Evolutionary conservation across 2,797 vertebrate species (phyloP), one percentile per base, ranked within the genome.

Genomic region (Antennarius maculatus): DNA sequence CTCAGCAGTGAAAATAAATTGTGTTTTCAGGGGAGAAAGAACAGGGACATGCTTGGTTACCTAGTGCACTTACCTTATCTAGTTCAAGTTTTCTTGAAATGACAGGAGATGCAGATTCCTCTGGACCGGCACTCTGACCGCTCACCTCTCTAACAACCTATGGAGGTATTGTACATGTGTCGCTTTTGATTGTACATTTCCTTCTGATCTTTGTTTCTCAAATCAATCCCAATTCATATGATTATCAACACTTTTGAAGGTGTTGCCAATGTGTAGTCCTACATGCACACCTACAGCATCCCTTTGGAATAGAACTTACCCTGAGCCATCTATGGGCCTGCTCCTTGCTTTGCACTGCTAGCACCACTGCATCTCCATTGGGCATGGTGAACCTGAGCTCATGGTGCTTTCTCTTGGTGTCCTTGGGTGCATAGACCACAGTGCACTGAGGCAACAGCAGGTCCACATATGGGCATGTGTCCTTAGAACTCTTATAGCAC

Each of bases 401-500:
- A 0, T 99, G 97, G 73, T 97, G 95, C 90, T 99, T 99, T 77
- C 95, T 95, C 50, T 96, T 94, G 69, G 95, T 93, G 0, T 99
- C 98, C 89, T 98, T 99, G 61, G 97, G 95, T 13, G 95, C 87
- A 0, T 99, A 99, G 80, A 94, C 92, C 66, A 98, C 95, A 0
- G 80, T 94, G 90, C 97, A 99, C 59, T 90, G 81, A 27, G 92
- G 83, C 80, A 99, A 90, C 1, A 94, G 88, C 69, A 98, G 89
- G 79, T 98, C 96, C 70, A 97, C 72, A 1, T 98, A 95, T 0
- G 98, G 97, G 77, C 91, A 93, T 1, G 90, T 91, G 84, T 99
- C 97, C 83, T 98, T 99, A 52, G 97, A 97, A 77, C 95, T 99
- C 90, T 99, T 99, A 65, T 96, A 99, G 87, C 98, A 99, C 98